phyloP scores from a whole-genome alignment of 2,888 invertebrate species.

The Thecophora atra region DNA sequence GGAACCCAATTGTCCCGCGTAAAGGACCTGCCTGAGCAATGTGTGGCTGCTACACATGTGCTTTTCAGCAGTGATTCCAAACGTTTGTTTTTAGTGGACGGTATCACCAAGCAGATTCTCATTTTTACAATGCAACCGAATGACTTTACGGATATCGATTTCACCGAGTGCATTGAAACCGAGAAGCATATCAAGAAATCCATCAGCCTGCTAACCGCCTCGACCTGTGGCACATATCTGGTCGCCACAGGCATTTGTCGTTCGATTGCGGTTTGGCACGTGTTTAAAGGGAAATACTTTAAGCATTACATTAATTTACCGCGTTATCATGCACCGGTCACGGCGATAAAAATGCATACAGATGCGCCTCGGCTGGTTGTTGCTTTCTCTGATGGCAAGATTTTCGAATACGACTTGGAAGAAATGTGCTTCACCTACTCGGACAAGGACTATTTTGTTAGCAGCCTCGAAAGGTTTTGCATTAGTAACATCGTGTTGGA shows the following conservation, averaged over 20 bases:
- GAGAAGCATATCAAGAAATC: constrained; percentile 68
- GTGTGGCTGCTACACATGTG: constrained; percentile 61
- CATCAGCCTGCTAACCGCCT: constrained; percentile 68
- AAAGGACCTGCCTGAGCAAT: constrained; percentile 62
- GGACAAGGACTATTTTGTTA: constrained; percentile 66
- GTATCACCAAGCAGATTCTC: constrained; percentile 60
- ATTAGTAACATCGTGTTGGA: constrained; percentile 74
- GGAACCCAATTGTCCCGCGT: constrained; percentile 55
- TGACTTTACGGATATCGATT: constrained; percentile 54
- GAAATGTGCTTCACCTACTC: constrained; percentile 71
- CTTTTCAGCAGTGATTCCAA: constrained; percentile 65
- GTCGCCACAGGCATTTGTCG: constrained; percentile 75
- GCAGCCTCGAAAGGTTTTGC: constrained; percentile 65
- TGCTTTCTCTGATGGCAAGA: constrained; percentile 82
- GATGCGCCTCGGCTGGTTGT: constrained; percentile 72
- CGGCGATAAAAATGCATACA: constrained; percentile 76
- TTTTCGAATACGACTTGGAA: constrained; percentile 79
- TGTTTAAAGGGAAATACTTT: constrained; percentile 62
- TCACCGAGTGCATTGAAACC: constrained; percentile 61
- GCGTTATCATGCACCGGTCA: constrained; percentile 74
- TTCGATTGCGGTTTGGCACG: constrained; percentile 74
- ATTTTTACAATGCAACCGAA: constrained; percentile 64
- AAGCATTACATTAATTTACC: constrained; percentile 73
- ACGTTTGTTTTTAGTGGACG: constrained; percentile 65
- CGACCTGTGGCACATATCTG: constrained; percentile 71